phyloP scores from a whole-genome alignment of 2,113 vertebrate genomes.

The Corythaixoides concolor region DNA sequence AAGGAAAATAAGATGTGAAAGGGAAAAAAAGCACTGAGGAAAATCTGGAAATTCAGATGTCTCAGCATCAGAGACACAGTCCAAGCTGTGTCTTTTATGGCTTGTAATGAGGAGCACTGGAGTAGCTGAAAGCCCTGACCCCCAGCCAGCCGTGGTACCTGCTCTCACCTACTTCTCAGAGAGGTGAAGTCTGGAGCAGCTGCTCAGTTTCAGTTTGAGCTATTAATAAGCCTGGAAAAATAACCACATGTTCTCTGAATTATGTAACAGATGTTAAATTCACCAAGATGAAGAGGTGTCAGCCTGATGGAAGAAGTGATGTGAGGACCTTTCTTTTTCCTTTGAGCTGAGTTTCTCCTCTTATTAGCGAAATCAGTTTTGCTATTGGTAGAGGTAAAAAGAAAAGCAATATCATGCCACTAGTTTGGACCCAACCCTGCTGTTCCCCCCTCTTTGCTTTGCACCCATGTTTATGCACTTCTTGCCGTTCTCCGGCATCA shows the following conservation, averaged over 20 bases:
- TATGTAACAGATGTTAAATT: slow-evolving; percentile 56
- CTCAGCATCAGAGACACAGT: neutral
- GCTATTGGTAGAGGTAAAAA: neutral
- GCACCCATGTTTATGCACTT: neutral
- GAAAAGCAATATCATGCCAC: neutral
- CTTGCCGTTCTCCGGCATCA: neutral
- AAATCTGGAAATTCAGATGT: neutral
- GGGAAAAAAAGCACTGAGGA: neutral
- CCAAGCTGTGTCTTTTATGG: neutral
- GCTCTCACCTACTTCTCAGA: neutral
- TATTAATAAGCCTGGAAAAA: slow-evolving; percentile 65
- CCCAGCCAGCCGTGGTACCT: slow-evolving; percentile 10
- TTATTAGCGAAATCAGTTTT: neutral
- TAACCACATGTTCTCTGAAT: slow-evolving; percentile 47
- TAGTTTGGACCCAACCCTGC: no score
- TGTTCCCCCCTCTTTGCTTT: neutral
- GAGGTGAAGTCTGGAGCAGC: slow-evolving; percentile 64
- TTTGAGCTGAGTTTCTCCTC: neutral
- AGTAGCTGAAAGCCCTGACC: neutral
- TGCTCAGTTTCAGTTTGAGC: slow-evolving; percentile 33
- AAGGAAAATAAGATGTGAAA: neutral
- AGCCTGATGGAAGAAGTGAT: slow-evolving; percentile 59
- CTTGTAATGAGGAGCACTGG: neutral
- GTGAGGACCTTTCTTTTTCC: slow-evolving; percentile 9
- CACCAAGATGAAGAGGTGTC: slow-evolving; percentile 53